Evolutionary conservation across 35 echinoderm and acorn worm species (phyloP), one percentile per base, ranked within the genome.

Genomic region (Eucidaris tribuloides): DNA sequence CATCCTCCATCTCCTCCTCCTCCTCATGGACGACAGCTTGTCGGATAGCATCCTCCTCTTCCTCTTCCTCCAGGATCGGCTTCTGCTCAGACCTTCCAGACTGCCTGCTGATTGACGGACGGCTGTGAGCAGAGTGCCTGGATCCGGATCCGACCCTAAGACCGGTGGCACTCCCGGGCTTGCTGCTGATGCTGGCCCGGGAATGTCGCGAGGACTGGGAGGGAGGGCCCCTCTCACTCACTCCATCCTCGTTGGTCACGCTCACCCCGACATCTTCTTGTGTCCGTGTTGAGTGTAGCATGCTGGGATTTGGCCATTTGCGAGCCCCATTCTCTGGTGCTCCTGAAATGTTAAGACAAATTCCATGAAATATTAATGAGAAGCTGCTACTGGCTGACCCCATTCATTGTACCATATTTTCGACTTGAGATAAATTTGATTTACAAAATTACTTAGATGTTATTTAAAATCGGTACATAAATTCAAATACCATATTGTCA

Each of bases 241-340:
- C 64, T 58, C 45, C 31, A 1, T 37, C 59, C 17, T 60, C 66
- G 38, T 29, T 74, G 28, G n/a, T 32, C 56, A n/a, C 61, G 2
- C 25, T 36, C 3, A 68, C 48, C 35, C 7, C 19, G 20, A 68
- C 46, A 31, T 85, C 58, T 55, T 62, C 55, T 7, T 34, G 40
- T 42, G 43, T 44, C 27, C 29, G 41, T 45, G 54, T 23, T 56
- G 90, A 64, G 27, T 80, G 34, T 34, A 27, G 27, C 81, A 57
- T 71, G 35, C 71, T 34, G 3, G 84, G 86, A 68, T 89, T 86
- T 18, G 84, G 71, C 85, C 79, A 88, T 46, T 83, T 93, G 37
- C 81, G 83, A 58, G 71, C 52, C 27, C 77, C 82, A 83, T 89
- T 70, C 65, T 88, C 91, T 68, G 85, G 86, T 48, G 81, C 71